Base-by-base conservation (phyloP, 92 coral and sea anemone species). In the Scolanthus callimorphus region DNA sequence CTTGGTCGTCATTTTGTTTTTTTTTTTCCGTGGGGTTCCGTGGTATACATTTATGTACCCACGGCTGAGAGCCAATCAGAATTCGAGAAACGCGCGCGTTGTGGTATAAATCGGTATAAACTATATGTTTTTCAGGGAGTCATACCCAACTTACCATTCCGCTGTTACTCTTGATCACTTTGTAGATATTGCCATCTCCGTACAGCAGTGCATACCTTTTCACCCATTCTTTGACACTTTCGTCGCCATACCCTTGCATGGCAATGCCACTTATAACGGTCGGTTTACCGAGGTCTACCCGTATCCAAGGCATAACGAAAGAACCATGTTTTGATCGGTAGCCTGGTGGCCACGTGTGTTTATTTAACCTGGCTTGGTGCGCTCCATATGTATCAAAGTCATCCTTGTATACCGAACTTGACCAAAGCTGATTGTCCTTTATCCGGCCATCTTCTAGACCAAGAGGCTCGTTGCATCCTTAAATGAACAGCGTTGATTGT, bases 201-300 rank as follows among this genome's bases (percentile, higher is more conserved):
- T 52, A 80, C 59, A 67, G 49, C 22, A 80, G 25, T 4, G 15
- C 27, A 31, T 50, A 80, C 1, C 39, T 28, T 27, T 71, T 65
- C 20, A 80, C 31, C 86, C 86, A 80, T 27, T 80, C 86, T 0
- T 61, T 13, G 20, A 46, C 67, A 1, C 10, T 27, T 12, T 46
- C 31, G 39, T 61, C 72, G 2, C 77, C 77, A 55, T 80, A 80
- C 44, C 86, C 86, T 29, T 73, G 86, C 11, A 81, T 80, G 3
- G 86, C 68, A 11, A 80, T 62, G 28, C 86, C 66, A 2, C 81
- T 80, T 1, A 80, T 22, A 20, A 80, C 41, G 11, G 54, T 59
- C 0, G 71, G 65, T 20, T 73, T 73, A 9, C 22, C 30, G 22
- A 80, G 50, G 11, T 80, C 29, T 1, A 74, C 67, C 25, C 34